Percentiles rank a stretch among this genome's conserved stretches.
Evolutionary conservation across 1,140 invertebrate species (phyloP).

Genomic region (Heliconius hermathena): DNA sequence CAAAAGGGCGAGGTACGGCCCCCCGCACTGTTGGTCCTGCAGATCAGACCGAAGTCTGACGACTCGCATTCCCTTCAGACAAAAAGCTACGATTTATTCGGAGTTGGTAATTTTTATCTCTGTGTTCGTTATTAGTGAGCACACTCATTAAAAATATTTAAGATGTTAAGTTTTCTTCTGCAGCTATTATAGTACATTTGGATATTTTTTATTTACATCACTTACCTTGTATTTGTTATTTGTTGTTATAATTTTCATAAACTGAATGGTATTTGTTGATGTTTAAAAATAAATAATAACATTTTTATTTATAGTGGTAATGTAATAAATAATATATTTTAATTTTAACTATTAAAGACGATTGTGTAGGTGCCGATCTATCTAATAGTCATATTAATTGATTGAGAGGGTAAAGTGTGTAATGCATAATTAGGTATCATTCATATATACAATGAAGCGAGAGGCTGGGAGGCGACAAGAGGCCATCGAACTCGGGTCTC

Average conservation of each 20-base stretch:
- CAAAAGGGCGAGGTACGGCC: slow-evolving; percentile 72
- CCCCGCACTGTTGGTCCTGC: slow-evolving; percentile 63
- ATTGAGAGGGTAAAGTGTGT: slow-evolving; percentile 41
- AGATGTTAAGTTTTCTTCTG: not conserved
- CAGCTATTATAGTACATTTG: no score
- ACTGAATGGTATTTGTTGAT: no score
- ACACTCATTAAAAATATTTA: not conserved
- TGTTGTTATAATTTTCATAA: no score
- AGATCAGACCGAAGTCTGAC: slow-evolving; percentile 77
- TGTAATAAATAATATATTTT: no score
- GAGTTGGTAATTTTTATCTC: slow-evolving; percentile 33
- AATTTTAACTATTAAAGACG: no score
- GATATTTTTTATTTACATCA: no score
- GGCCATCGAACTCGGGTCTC: slow-evolving; percentile 73
- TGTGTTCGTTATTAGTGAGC: slow-evolving; percentile 18
- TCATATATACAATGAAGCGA: slow-evolving; percentile 50
- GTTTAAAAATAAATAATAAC: no score
- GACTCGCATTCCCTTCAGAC: slow-evolving; percentile 74
- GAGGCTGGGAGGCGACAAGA: slow-evolving; percentile 41
- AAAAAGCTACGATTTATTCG: slow-evolving; percentile 76
- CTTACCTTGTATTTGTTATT: no score
- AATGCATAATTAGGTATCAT: slow-evolving; percentile 56
- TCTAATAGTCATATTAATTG: slow-evolving; percentile 34
- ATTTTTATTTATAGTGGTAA: no score
- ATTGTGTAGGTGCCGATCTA: not conserved